phyloP scores from a whole-genome alignment of 23 tunicate species.

The Trididemnum clinides region DNA sequence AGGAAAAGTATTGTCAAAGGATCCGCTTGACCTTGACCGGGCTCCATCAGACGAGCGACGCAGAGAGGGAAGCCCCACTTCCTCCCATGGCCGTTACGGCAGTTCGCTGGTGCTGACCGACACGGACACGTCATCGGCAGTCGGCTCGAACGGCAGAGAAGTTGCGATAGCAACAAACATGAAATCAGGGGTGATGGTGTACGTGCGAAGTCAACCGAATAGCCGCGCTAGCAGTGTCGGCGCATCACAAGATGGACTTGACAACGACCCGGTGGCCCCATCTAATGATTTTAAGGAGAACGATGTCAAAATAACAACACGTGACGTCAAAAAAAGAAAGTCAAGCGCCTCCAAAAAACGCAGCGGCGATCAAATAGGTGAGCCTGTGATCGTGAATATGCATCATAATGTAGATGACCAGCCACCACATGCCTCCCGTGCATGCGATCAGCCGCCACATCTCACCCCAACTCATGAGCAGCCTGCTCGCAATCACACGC shows the following conservation, averaged over 20 bases:
- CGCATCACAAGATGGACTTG: slow-evolving; percentile 40
- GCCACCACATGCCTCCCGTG: background rate
- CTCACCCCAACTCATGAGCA: background rate
- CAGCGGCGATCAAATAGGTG: background rate
- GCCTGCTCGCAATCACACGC: background rate
- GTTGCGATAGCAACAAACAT: slow-evolving; percentile 33
- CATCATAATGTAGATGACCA: too few species aligned
- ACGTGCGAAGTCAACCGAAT: slow-evolving; percentile 71
- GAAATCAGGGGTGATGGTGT: slow-evolving; percentile 62
- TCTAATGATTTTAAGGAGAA: background rate
- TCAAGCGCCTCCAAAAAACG: background rate
- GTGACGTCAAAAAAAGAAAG: background rate
- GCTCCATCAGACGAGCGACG: too few species aligned
- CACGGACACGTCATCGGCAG: slow-evolving; percentile 58
- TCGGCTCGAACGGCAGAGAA: slow-evolving; percentile 36
- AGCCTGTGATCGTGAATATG: too few species aligned
- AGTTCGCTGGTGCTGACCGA: slow-evolving; percentile 45
- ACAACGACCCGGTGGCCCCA: background rate
- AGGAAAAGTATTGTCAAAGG: background rate
- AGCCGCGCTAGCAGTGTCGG: slow-evolving; percentile 67
- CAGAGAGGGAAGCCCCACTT: background rate
- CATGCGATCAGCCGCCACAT: background rate
- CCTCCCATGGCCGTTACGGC: background rate
- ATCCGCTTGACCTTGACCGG: background rate
- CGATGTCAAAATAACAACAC: background rate